Percentiles rank a stretch among this genome's conserved stretches.
Conservation (phyloP, 2,797 vertebrate genomes). For the Sparidentex hasta region DNA sequence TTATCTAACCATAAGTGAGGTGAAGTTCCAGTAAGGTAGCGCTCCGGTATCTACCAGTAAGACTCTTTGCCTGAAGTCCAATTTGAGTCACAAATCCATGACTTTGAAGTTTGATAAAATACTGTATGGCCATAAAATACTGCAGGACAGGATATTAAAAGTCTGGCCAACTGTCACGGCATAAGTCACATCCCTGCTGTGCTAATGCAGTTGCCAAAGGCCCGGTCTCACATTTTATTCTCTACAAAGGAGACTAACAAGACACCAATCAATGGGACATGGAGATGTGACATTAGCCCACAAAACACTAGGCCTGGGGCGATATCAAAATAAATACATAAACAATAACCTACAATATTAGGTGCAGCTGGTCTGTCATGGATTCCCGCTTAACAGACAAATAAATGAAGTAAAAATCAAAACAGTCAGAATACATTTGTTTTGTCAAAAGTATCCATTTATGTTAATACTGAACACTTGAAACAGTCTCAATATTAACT, state of each 20-base stretch:
- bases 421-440: too few relatives aligned
- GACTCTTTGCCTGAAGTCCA: neutral
- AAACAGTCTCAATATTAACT: too few relatives aligned
- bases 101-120: conserved; percentile 8
- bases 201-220: conserved; percentile 4
- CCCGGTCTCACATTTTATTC: conserved; percentile 3
- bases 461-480: too few relatives aligned
- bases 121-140: conserved; percentile 1
- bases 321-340: too few relatives aligned
- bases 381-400: too few relatives aligned
- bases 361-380: too few relatives aligned
- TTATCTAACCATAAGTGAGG: neutral
- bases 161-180: conserved; percentile 7
- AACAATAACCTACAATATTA: too few relatives aligned
- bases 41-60: neutral
- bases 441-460: too few relatives aligned
- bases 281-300: too few relatives aligned
- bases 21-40: neutral
- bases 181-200: conserved; percentile 21
- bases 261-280: too few relatives aligned
- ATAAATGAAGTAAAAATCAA: too few relatives aligned
- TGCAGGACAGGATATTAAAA: conserved; percentile 32
- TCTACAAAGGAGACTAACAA: neutral
- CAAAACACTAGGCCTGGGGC: too few relatives aligned
- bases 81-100: neutral